These are phyloP conservation scores for Ctenopoma multispine DNA, from an alignment of 2,797 vertebrate genomes.

Conservation along the genomic window DNA sequence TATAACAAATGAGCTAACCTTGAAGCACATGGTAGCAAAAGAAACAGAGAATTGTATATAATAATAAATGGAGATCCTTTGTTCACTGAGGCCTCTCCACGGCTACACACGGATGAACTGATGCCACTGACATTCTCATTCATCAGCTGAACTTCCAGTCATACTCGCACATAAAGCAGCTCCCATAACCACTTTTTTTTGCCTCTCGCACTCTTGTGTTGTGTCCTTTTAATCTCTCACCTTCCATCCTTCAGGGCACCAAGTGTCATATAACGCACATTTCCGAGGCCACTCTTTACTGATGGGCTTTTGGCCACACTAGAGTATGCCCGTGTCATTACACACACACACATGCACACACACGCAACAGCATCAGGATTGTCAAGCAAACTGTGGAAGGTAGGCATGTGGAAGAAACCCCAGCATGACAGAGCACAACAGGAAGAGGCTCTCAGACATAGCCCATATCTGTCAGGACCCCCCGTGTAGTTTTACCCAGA, in stretches of 20 bases:
- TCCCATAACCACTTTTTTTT: not conserved
- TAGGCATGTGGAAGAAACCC: slow-evolving; percentile 60
- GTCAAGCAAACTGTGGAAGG: slow-evolving; percentile 36
- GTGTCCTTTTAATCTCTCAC: slow-evolving; percentile 51
- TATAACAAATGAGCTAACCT: slow-evolving; percentile 42
- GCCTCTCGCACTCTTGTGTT: slow-evolving; percentile 37
- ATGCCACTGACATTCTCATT: slow-evolving; percentile 41
- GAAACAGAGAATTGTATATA: slow-evolving; percentile 42
- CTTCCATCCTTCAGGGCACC: slow-evolving; percentile 41
- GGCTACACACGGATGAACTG: slow-evolving; percentile 41
- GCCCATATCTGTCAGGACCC: slow-evolving; percentile 71
- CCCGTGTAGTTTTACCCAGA: slow-evolving; percentile 63
- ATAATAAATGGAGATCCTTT: slow-evolving; percentile 34
- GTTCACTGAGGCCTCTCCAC: slow-evolving; percentile 34
- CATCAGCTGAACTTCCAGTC: slow-evolving; percentile 47
- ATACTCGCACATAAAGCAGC: slow-evolving; percentile 40
- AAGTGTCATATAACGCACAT: slow-evolving; percentile 30
- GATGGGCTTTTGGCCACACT: slow-evolving; percentile 41
- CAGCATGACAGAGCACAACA: slow-evolving; percentile 67
- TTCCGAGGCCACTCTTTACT: not conserved
- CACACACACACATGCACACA: slow-evolving; percentile 15
- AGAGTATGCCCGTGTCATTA: not conserved
- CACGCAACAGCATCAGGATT: slow-evolving; percentile 40
- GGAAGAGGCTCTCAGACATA: slow-evolving; percentile 57
- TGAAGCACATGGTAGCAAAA: slow-evolving; percentile 30